Base-by-base conservation (phyloP, 2,888 invertebrate species). In the Metallyticus violacea region DNA sequence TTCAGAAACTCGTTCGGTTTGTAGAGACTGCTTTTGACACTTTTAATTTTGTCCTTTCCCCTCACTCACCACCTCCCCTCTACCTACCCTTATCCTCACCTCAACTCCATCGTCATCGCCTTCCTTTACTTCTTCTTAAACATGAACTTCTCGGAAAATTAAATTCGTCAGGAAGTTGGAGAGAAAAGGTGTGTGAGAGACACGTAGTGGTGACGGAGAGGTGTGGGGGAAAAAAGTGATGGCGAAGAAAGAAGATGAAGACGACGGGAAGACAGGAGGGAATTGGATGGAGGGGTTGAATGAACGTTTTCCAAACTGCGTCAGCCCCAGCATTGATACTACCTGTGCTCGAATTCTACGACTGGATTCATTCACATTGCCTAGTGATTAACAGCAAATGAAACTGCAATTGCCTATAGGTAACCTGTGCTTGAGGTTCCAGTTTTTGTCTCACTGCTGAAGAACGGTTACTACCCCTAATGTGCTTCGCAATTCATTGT, bases 1-100 rank as follows among this genome's bases (percentile, higher is more conserved):
- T 25, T 81, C 81, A 30, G 40, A 27, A 25, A 15, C 77, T 77
- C 83, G 76, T 83, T 83, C 83, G 83, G 83, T 83, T 83, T 83
- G 83, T 83, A 83, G 85, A 87, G 88, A 88, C 87, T 88, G 88
- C 87, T 88, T 87, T 87, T 88, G 88, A 88, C 88, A 88, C 88
- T 87, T 88, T 87, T 88, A 88, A 88, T 88, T 88, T 88, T 81
- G 87, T 87, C 85, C 86, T 30, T 83, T 77, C 81, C 86, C 84
- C 86, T 79, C 81, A 87, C 79, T 29, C 87, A 81, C 80, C 79
- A 84, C 83, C 87, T 81, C 29, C 28, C 27, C 30, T 28, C 77
- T 76, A 27, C 27, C 28, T 26, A 25, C 85, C 84, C 25, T 7
- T 9, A 6, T 7, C 15, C 40, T 28, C 62, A 78, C 77, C 82